Conservation (phyloP, 2,888 invertebrate species). For the Bimastos eiseni region DNA sequence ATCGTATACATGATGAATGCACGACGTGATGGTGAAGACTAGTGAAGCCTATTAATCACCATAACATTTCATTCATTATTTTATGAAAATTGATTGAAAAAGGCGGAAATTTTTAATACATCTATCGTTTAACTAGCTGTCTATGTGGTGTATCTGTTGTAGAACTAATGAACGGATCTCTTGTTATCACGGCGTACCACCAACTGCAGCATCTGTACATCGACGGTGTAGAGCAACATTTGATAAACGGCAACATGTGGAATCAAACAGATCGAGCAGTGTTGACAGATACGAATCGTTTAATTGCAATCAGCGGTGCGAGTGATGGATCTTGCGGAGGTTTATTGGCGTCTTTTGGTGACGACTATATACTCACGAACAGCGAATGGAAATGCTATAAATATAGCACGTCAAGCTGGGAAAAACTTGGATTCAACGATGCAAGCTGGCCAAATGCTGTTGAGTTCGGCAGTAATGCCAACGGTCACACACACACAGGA, state of each 20-base stretch:
- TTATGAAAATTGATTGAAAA: too few relatives aligned
- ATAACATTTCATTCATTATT: too few relatives aligned
- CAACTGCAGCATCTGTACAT: neutral
- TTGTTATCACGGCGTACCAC: neutral
- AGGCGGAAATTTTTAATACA: too few relatives aligned
- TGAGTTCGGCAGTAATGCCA: neutral
- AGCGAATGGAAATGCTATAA: neutral
- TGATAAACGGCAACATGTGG: neutral
- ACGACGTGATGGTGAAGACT: too few relatives aligned
- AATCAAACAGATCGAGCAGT: neutral
- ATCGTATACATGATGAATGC: too few relatives aligned
- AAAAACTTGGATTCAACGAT: neutral
- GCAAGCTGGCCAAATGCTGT: neutral
- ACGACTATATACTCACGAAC: neutral
- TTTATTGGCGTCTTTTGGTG: neutral
- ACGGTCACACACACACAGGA: neutral
- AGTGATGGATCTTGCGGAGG: neutral
- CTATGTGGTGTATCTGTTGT: neutral
- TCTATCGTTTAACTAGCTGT: neutral
- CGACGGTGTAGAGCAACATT: neutral
- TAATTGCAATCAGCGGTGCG: neutral
- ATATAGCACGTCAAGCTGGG: neutral
- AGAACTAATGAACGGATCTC: neutral
- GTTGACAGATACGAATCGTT: neutral
- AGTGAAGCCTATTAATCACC: too few relatives aligned